Conservation (phyloP, 2,113 vertebrate species). For the Bostrychus sinensis region DNA sequence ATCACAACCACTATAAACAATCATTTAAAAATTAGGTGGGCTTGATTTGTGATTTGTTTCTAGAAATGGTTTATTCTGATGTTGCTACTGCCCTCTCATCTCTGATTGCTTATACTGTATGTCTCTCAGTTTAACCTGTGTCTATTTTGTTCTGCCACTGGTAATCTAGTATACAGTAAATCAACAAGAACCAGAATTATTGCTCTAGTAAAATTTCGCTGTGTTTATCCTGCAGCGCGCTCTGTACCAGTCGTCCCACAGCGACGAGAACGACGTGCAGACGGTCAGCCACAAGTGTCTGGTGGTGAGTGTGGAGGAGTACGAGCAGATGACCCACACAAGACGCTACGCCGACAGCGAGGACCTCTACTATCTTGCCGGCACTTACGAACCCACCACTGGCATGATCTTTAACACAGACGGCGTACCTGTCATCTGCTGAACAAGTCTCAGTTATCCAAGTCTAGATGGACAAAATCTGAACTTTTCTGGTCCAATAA, state of each 20-base stretch:
- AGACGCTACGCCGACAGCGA: conserved; percentile 98
- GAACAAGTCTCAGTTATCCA: conserved; percentile 37
- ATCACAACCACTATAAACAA: no score
- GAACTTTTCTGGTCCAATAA: conserved; percentile 9
- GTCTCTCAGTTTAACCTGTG: no score
- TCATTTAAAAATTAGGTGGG: no score
- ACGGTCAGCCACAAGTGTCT: conserved; percentile 99
- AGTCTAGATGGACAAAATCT: not conserved
- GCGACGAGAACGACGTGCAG: conserved; percentile 98
- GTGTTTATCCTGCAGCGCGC: conserved; percentile 81
- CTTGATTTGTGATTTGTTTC: no score
- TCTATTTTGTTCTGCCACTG: no score
- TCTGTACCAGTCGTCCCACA: conserved; percentile 97
- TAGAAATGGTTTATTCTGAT: no score
- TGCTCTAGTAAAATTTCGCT: not conserved
- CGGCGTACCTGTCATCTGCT: conserved; percentile 96
- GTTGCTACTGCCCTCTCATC: no score
- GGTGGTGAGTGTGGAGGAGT: conserved; percentile 95
- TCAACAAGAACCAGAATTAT: no score
- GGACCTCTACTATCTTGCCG: conserved; percentile 98
- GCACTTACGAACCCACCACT: conserved; percentile 97
- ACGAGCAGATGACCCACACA: conserved; percentile 96
- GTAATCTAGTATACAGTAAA: no score
- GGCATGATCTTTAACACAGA: conserved; percentile 99
- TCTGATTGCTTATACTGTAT: no score